These are phyloP conservation scores for Aricia artaxerxes DNA, from an alignment of 2,888 invertebrate species.

Conservation along the genomic window DNA sequence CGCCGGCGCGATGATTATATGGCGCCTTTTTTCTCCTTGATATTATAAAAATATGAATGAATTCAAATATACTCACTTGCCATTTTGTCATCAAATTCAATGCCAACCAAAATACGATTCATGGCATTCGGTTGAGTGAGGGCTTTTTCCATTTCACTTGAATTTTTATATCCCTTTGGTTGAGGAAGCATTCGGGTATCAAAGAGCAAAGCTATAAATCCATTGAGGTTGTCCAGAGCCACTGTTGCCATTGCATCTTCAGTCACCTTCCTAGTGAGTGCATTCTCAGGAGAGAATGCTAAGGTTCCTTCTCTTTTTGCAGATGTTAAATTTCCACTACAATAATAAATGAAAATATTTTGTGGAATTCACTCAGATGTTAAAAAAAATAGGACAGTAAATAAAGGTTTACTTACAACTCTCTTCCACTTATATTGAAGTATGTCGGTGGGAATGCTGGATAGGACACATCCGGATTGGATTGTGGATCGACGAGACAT, in stretches of 20 bases:
- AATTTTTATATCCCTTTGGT: conserved; percentile 67
- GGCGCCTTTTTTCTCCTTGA: neutral
- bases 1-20: neutral
- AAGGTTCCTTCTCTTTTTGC: conserved; percentile 63
- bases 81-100: conserved; percentile 71
- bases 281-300: conserved; percentile 72
- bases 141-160: conserved; percentile 60
- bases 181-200: conserved; percentile 62
- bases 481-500: conserved; percentile 83
- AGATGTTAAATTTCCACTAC: conserved; percentile 65
- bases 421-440: conserved; percentile 64
- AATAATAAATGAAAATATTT: conserved; percentile 32
- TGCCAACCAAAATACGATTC: conserved; percentile 69
- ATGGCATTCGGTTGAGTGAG: conserved; percentile 68
- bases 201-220: conserved; percentile 61
- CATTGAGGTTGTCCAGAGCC: conserved; percentile 66
- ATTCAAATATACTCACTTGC: conserved; percentile 58
- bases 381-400: neutral
- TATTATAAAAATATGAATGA: neutral
- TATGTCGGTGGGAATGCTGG: conserved; percentile 66
- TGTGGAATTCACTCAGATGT: neutral
- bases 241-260: conserved; percentile 65
- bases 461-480: conserved; percentile 61
- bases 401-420: conserved; percentile 57
- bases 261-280: conserved; percentile 63